Evolutionary conservation across 2,113 vertebrate genomes (phyloP).

Genomic region (Charina bottae): DNA sequence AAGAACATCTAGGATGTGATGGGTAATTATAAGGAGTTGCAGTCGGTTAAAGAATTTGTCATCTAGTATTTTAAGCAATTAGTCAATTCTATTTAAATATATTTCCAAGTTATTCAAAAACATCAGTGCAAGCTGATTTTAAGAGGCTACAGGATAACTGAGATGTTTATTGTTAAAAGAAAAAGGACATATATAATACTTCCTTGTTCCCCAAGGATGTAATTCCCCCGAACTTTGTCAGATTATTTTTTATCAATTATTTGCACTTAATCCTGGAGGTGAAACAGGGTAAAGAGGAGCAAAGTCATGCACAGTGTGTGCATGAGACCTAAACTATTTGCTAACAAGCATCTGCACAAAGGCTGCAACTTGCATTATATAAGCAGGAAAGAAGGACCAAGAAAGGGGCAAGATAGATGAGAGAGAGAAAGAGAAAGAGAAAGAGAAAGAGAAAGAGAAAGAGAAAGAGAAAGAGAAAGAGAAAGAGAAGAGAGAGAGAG

Average conservation of each 20-base stretch:
- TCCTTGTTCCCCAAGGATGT: background rate
- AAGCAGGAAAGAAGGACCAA: background rate
- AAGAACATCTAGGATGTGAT: background rate
- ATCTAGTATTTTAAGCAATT: background rate
- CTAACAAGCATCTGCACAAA: background rate
- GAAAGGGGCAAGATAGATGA: background rate
- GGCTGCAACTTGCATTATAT: background rate
- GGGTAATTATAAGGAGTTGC: background rate
- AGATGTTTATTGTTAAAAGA: background rate
- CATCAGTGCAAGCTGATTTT: background rate
- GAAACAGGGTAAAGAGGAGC: background rate
- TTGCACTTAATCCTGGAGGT: background rate
- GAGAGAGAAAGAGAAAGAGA: constrained; percentile 14
- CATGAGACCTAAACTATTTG: background rate
- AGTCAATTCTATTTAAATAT: background rate
- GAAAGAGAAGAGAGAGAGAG: background rate
- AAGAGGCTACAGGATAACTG: background rate
- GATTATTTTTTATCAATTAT: background rate
- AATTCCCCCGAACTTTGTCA: background rate
- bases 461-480: too few species aligned
- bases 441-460: too few species aligned
- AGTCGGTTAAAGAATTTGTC: background rate
- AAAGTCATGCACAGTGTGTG: background rate
- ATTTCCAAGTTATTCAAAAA: background rate
- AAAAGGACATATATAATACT: background rate